These are phyloP conservation scores for Epinotia ramella DNA, from an alignment of 2,888 invertebrate species.

Conservation along the genomic window DNA sequence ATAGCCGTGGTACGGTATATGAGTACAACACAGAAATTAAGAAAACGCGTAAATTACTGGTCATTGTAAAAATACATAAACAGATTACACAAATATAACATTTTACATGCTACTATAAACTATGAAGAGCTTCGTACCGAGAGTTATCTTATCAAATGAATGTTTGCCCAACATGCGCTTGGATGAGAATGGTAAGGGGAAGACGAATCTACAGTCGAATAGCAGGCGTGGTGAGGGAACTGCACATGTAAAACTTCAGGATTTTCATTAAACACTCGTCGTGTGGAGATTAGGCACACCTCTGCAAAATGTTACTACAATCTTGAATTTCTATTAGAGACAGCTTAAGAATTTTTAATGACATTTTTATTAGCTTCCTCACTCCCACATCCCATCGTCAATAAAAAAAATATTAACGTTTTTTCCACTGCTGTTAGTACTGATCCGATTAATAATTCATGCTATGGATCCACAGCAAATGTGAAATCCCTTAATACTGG, in stretches of 20 bases:
- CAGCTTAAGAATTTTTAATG: slow-evolving; percentile 11
- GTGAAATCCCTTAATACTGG: slow-evolving; percentile 14
- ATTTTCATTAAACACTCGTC: background rate
- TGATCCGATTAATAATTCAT: background rate
- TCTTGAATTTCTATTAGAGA: slow-evolving; percentile 2
- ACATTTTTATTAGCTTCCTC: slow-evolving; percentile 17
- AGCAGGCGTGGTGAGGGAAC: background rate
- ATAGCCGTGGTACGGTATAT: too few relatives aligned
- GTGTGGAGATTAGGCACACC: slow-evolving; percentile 7
- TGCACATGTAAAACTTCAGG: background rate
- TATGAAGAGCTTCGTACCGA: too few relatives aligned
- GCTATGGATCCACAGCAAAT: background rate
- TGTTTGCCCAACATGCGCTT: too few relatives aligned
- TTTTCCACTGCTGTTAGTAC: slow-evolving; percentile 5
- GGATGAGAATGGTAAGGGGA: too few relatives aligned
- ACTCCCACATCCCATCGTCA: slow-evolving; percentile 4
- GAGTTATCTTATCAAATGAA: too few relatives aligned
- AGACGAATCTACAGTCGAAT: too few relatives aligned
- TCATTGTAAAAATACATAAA: too few relatives aligned
- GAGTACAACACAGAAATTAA: too few relatives aligned
- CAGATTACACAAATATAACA: too few relatives aligned
- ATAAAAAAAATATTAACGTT: background rate
- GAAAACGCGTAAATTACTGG: too few relatives aligned
- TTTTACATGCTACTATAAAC: too few relatives aligned
- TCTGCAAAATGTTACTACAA: slow-evolving; percentile 9